Percentiles rank a stretch among this genome's conserved stretches.
phyloP scores from a whole-genome alignment of 64 coral and sea anemone species.

The Anthopleura sola region DNA sequence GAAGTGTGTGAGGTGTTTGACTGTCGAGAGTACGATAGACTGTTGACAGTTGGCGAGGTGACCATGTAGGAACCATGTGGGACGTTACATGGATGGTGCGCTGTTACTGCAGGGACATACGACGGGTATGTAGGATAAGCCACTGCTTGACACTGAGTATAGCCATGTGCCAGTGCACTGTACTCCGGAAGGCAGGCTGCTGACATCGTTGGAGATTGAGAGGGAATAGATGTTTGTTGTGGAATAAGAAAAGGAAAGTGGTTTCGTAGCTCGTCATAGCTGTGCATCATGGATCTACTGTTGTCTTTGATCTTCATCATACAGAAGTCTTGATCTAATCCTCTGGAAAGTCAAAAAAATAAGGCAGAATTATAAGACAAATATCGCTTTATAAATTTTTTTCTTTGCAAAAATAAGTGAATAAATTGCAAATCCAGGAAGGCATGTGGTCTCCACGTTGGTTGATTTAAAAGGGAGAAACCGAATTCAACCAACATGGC shows the following conservation, averaged over 20 bases:
- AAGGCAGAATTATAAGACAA: too few species aligned
- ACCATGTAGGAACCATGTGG: not conserved
- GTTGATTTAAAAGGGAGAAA: too few species aligned
- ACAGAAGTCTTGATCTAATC: conserved; percentile 65
- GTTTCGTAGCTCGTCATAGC: conserved; percentile 82
- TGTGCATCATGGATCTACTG: conserved; percentile 72
- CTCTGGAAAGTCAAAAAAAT: not conserved
- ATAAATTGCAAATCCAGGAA: too few species aligned
- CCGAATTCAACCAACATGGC: too few species aligned
- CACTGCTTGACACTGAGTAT: conserved; percentile 31
- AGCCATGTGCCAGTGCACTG: conserved; percentile 38
- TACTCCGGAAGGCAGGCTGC: conserved; percentile 48
- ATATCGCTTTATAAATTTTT: too few species aligned
- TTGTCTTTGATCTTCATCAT: conserved; percentile 88
- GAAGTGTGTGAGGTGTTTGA: not conserved
- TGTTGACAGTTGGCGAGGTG: not conserved
- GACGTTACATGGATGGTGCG: conserved; percentile 16
- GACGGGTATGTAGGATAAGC: conserved; percentile 65
- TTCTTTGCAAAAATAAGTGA: too few species aligned
- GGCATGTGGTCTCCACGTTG: too few species aligned
- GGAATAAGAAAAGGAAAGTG: conserved; percentile 87
- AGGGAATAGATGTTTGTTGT: conserved; percentile 44
- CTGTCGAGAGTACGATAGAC: not conserved
- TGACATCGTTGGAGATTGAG: conserved; percentile 40
- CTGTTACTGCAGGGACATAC: conserved; percentile 48